phyloP scores from a whole-genome alignment of 2,797 vertebrate genomes.

The Brotula barbata region DNA sequence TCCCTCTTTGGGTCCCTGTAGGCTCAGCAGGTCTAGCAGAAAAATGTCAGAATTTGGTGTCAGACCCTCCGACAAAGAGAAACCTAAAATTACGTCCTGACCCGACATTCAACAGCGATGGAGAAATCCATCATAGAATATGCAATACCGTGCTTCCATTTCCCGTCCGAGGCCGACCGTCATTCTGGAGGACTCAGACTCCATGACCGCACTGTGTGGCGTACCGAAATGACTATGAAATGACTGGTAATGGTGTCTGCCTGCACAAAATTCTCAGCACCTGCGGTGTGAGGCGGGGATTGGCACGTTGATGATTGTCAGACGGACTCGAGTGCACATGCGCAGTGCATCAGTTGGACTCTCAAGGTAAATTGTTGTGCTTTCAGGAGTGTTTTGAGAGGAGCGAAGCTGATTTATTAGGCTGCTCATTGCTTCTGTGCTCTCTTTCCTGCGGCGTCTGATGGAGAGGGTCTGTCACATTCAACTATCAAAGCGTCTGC shows the following conservation, averaged over 20 bases:
- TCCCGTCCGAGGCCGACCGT: conserved; percentile 9
- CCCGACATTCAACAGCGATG: conserved; percentile 10
- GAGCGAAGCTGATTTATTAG: conserved; percentile 44
- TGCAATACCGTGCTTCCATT: not conserved
- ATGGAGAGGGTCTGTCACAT: conserved; percentile 53
- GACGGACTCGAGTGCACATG: conserved; percentile 21
- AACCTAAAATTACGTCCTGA: not conserved
- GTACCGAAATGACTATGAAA: no score
- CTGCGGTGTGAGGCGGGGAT: conserved; percentile 27
- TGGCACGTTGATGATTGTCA: conserved; percentile 28
- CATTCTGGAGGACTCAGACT: not conserved
- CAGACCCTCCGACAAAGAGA: no score
- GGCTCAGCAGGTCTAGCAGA: conserved; percentile 4
- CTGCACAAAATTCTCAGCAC: conserved; percentile 3
- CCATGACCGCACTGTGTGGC: no score
- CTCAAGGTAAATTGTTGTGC: conserved; percentile 54
- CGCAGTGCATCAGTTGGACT: conserved; percentile 38
- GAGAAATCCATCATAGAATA: no score
- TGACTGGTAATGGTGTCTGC: no score
- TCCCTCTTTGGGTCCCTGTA: not conserved
- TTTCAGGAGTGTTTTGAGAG: conserved; percentile 34
- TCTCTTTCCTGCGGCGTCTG: conserved; percentile 32
- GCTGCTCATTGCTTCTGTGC: conserved; percentile 23
- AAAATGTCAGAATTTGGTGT: no score
- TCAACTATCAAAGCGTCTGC: conserved; percentile 45